Conservation (phyloP, 2,888 invertebrate species). For the Desoria tigrina region DNA sequence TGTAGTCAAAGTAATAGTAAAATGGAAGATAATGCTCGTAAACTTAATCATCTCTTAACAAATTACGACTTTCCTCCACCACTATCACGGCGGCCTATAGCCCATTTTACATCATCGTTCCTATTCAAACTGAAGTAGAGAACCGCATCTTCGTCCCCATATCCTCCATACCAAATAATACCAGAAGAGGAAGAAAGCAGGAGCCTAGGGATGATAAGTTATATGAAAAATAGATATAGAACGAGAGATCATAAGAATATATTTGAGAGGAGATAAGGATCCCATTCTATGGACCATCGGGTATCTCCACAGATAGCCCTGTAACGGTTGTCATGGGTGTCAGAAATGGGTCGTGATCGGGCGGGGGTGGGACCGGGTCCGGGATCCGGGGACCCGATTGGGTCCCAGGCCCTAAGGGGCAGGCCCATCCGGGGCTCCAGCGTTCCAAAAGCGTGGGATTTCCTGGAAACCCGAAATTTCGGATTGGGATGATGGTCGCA, state of each 20-base stretch:
- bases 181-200: neutral
- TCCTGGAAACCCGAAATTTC: too few species aligned
- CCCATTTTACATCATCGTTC: neutral
- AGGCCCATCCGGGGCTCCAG: slow-evolving; percentile 12
- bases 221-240: neutral
- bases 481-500: too few species aligned
- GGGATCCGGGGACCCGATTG: slow-evolving; percentile 32
- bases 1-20: slow-evolving; percentile 8
- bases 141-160: neutral
- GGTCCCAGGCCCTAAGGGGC: slow-evolving; percentile 23
- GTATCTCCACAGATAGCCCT: slow-evolving; percentile 12
- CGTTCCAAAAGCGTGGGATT: neutral
- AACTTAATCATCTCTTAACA: slow-evolving; percentile 20
- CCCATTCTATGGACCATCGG: slow-evolving; percentile 15
- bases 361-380: slow-evolving; percentile 33
- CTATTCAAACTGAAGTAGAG: neutral
- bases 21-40: slow-evolving; percentile 19
- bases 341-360: slow-evolving; percentile 36
- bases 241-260: neutral
- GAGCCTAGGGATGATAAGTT: neutral
- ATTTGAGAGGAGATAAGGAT: slow-evolving; percentile 1
- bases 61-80: slow-evolving; percentile 15
- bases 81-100: neutral
- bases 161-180: neutral
- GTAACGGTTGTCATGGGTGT: slow-evolving; percentile 44